phyloP scores from a whole-genome alignment of 2,888 invertebrate genomes.

The Melanostoma scalare region DNA sequence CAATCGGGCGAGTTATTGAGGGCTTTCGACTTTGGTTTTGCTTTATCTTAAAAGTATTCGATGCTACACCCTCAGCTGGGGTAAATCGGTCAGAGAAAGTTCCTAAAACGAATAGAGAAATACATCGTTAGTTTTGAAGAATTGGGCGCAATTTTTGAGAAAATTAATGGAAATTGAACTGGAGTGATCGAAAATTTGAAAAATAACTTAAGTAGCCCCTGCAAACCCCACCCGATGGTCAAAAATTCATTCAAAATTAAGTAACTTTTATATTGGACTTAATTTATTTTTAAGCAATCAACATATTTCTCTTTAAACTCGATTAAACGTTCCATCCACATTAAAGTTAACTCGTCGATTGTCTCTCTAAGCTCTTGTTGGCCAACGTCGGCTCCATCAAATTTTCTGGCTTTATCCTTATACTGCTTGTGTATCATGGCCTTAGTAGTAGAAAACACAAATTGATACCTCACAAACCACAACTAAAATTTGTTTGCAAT shows the following conservation, averaged over 20 bases:
- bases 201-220: not conserved
- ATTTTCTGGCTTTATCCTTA: conserved; percentile 46
- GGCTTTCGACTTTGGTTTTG: conserved; percentile 73
- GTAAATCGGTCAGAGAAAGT: conserved; percentile 79
- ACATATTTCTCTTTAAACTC: conserved; percentile 34
- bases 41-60: conserved; percentile 75
- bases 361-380: conserved; percentile 41
- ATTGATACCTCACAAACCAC: conserved; percentile 18
- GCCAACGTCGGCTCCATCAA: conserved; percentile 4
- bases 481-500: not conserved
- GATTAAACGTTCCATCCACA: conserved; percentile 39
- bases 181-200: too few species aligned
- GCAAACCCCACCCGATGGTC: conserved; percentile 6
- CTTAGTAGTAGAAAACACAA: conserved; percentile 48
- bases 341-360: conserved; percentile 42
- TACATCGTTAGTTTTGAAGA: not conserved
- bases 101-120: conserved; percentile 72
- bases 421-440: conserved; percentile 39
- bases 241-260: not conserved
- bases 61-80: conserved; percentile 80
- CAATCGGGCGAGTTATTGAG: conserved; percentile 49
- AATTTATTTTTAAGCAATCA: conserved; percentile 36
- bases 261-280: not conserved
- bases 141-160: not conserved
- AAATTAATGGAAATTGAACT: too few species aligned